A percentile compares a stretch with the other conserved stretches of the same genome.
phyloP scores from a whole-genome alignment of 2,113 vertebrate genomes.

The Panthera tigris region DNA sequence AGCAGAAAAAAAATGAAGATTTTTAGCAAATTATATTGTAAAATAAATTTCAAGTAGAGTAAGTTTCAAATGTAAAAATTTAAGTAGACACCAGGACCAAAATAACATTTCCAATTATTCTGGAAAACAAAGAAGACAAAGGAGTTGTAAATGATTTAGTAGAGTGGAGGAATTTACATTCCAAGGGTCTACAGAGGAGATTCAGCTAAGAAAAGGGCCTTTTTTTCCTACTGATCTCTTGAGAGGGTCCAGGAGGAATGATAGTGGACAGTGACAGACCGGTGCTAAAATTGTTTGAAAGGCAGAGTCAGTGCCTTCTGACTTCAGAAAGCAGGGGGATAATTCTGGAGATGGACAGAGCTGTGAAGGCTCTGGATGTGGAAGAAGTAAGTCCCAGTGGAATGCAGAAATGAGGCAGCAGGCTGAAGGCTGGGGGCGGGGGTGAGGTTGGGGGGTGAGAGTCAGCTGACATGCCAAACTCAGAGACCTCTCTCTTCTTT shows the following conservation, averaged over 20 bases:
- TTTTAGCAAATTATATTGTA: background rate
- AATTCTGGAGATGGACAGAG: background rate
- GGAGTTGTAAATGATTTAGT: background rate
- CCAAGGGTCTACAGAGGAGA: background rate
- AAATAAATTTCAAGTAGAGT: background rate
- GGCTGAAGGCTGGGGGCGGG: background rate
- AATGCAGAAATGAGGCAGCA: rapidly evolving
- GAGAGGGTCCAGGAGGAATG: background rate
- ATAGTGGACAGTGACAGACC: background rate
- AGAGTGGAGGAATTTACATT: background rate
- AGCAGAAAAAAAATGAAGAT: background rate
- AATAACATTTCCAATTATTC: background rate
- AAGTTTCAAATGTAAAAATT: background rate
- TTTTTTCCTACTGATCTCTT: background rate
- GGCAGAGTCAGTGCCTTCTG: background rate
- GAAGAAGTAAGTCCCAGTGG: rapidly evolving
- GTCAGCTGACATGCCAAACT: background rate
- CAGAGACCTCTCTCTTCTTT: background rate
- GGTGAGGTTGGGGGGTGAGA: rapidly evolving
- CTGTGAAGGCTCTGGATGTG: background rate
- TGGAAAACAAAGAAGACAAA: background rate
- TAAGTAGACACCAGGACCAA: background rate
- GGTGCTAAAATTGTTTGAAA: background rate
- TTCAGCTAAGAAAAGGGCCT: background rate
- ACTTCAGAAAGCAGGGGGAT: background rate